Evolutionary conservation across 2,888 invertebrate species (phyloP).

Genomic region (Mythimna albipuncta): DNA sequence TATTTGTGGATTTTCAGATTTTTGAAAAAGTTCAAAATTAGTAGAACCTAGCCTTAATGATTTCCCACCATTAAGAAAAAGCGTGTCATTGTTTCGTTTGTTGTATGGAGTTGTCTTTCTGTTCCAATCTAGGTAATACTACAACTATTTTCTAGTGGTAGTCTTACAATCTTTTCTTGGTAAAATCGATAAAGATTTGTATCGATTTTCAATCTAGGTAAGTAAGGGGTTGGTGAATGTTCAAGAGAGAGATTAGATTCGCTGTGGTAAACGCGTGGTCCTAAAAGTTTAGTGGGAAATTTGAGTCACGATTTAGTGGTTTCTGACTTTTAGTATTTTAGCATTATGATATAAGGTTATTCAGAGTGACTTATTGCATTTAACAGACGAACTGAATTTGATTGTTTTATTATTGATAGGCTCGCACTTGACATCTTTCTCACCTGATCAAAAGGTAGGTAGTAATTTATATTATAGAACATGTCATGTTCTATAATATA

Average conservation of each 20-base stretch:
- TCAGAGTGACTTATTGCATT: too few relatives aligned
- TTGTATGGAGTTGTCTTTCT: neutral
- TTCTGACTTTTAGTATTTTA: neutral
- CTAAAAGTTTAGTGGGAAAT: neutral
- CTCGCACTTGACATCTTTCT: too few relatives aligned
- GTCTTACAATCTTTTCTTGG: conserved; percentile 31
- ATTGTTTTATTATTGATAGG: too few relatives aligned
- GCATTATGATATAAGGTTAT: neutral
- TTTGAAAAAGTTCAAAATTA: too few relatives aligned
- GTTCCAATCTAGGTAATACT: neutral
- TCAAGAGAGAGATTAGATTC: conserved; percentile 28
- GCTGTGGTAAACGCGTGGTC: neutral
- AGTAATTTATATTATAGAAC: too few relatives aligned
- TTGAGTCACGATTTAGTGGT: neutral
- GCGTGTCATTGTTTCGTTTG: too few relatives aligned
- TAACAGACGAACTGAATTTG: too few relatives aligned
- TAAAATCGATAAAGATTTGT: conserved; percentile 34
- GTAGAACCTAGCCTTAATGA: too few relatives aligned
- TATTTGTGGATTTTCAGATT: too few relatives aligned
- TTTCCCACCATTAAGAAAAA: too few relatives aligned
- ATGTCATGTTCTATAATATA: too few relatives aligned
- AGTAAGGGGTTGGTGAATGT: conserved; percentile 30
- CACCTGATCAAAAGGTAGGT: too few relatives aligned
- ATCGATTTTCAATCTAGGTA: conserved; percentile 48
- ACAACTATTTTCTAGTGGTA: conserved; percentile 7